Evolutionary conservation across 1,140 invertebrate species (phyloP).

Genomic region (Pomacea maculata): DNA sequence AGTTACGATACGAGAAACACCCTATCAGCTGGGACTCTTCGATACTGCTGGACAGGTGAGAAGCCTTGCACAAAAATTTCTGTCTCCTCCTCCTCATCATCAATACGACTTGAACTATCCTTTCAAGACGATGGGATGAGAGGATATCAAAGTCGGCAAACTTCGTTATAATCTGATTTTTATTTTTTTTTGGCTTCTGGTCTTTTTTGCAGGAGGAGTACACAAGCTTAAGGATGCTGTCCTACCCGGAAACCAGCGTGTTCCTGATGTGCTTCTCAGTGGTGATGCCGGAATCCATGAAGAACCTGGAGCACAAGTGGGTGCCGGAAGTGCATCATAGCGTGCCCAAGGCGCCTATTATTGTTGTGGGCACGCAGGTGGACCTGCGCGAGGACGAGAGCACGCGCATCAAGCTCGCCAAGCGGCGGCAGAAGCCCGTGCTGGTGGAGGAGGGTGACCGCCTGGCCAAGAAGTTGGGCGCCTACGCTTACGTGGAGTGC

Average conservation of each 20-base stretch:
- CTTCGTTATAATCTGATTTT: background rate
- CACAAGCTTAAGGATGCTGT: slow-evolving; percentile 89
- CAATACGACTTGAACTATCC: too few relatives aligned
- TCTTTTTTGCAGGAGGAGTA: slow-evolving; percentile 85
- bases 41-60: slow-evolving; percentile 57
- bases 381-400: slow-evolving; percentile 56
- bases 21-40: slow-evolving; percentile 53
- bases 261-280: slow-evolving; percentile 99
- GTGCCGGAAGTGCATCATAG: slow-evolving; percentile 70
- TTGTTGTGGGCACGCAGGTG: slow-evolving; percentile 75
- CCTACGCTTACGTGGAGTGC: slow-evolving; percentile 90
- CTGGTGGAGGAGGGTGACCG: slow-evolving; percentile 78
- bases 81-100: too few relatives aligned
- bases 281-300: slow-evolving; percentile 97
- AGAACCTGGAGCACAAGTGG: slow-evolving; percentile 94
- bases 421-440: slow-evolving; percentile 85
- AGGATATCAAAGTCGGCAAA: too few relatives aligned
- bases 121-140: too few relatives aligned
- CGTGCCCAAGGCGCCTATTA: slow-evolving; percentile 83
- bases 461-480: slow-evolving; percentile 74
- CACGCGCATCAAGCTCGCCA: slow-evolving; percentile 82
- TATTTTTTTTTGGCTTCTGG: background rate
- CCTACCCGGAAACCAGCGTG: slow-evolving; percentile 97
- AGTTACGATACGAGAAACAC: slow-evolving; percentile 46
- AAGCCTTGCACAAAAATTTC: background rate